Evolutionary conservation across 2,888 invertebrate species (phyloP), one percentile per base, ranked within the genome.

Genomic region (Antheraea yamamai): DNA sequence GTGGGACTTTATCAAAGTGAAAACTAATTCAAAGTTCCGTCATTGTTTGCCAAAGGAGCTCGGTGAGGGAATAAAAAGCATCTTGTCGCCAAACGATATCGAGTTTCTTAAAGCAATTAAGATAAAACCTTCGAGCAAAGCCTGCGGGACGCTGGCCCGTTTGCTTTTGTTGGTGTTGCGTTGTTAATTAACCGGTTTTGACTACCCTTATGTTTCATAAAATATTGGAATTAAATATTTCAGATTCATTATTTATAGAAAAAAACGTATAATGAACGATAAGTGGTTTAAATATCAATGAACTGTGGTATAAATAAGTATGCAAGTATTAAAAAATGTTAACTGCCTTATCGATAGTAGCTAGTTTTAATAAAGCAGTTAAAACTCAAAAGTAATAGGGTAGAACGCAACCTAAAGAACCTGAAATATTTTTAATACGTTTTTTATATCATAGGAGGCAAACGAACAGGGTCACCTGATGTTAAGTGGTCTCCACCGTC

Each of bases 91-190:
- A 88, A 92, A 91, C 91, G 93, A 92, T 92, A 93, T 92, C 90
- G 92, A 93, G 92, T 93, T 94, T 92, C 93, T 91, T 90, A 87
- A 92, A 93, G 92, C 92, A 92, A 93, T 94, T 94, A 93, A 92
- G 93, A 93, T 93, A 93, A 93, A 92, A 90, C 90, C 88, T 88
- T 87, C 85, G 90, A 91, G 92, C 92, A 92, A 91, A 87, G 90
- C 87, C 88, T 85, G 84, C 83, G 87, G 86, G 88, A 88, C 80
- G 85, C 83, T 80, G 83, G 84, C 79, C 78, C 79, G 82, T 82
- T 78, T 81, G 81, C 84, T 84, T 86, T 90, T 91, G 89, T 89
- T 86, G 81, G 82, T 82, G 82, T 82, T 82, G 85, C 82, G 83
- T 83, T 83, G 86, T 88, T 92, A 91, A 93, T 92, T 91, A 91